Base-by-base conservation (phyloP, 2,888 invertebrate genomes). In the Metellina segmentata region DNA sequence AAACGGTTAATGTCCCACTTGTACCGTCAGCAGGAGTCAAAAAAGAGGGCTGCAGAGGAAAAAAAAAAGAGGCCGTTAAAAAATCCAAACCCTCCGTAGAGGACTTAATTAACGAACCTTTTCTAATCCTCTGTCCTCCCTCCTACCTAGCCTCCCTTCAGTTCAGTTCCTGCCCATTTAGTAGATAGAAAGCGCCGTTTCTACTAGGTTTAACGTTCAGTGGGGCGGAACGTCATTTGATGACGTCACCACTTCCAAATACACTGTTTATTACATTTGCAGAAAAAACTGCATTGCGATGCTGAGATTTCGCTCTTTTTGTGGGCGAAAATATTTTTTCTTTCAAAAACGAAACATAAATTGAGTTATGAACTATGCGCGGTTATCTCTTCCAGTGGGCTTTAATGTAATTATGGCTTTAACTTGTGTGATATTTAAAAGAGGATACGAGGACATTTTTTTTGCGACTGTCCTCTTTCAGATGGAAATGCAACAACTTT, bases 121-220 rank as follows among this genome's bases (percentile, higher is more conserved):
- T 79, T 79, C 79, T 61, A 79, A 61, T 79, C 48, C 61, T 79
- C 61, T 79, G 53, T 8, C 85, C 19, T 6, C 48, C 51, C 71
- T n/a, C 34, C 16, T 61, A 19, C 72, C 20, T 20, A n/a, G 69
- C 49, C 70, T 34, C 8, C 51, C 8, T 19, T 34, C 51, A 49
- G 52, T 48, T 34, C 79, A 70, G 74, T 83, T 89, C 78, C 20
- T 89, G 77, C 77, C 89, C 90, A 90, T 85, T 61, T 90, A 85
- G 72, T 52, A 52, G 71, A 72, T 13, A 51, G 53, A 71, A 85
- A 72, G 85, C 71, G 79, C 79, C 72, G 72, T 90, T 90, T 90
- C 83, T 90, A 90, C 79, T 79, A 79, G 85, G 90, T 90, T 90
- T 85, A 90, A 90, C 85, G 61, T 72, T 83, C 85, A 85, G 61